Conservation (phyloP, 1,140 invertebrate genomes). For the Pectinophora gossypiella region DNA sequence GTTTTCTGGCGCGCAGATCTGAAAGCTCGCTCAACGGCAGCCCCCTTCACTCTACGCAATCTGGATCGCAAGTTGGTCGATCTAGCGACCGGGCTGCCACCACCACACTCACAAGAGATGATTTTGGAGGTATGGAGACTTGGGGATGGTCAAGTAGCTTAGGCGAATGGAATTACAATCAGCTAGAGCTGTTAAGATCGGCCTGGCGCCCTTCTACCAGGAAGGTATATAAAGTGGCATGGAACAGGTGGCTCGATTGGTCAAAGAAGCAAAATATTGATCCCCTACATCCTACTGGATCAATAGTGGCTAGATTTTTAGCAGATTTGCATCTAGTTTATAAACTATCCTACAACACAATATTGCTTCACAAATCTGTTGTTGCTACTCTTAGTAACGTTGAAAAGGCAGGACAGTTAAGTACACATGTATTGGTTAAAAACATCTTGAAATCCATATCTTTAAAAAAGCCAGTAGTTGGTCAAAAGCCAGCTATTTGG, state of each 20-base stretch:
- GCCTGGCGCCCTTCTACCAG: neutral
- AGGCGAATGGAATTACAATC: neutral
- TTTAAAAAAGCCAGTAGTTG: neutral
- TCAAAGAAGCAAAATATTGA: neutral
- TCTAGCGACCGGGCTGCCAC: neutral
- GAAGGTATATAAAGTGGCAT: neutral
- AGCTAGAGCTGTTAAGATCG: neutral
- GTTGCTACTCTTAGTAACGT: neutral
- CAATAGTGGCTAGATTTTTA: neutral
- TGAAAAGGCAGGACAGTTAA: neutral
- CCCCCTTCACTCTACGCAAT: constrained; percentile 16
- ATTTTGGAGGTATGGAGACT: neutral
- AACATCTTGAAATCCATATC: neutral
- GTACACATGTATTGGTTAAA: neutral
- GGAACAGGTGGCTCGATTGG: neutral
- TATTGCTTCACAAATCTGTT: neutral
- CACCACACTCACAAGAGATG: neutral
- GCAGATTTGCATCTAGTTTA: neutral
- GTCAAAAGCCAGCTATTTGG: neutral
- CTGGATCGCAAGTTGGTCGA: neutral
- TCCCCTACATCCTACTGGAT: neutral
- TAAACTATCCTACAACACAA: neutral
- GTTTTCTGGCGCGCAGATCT: constrained; percentile 27
- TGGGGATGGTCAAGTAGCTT: neutral
- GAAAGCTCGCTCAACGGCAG: constrained; percentile 4